A percentile compares a stretch with the other conserved stretches of the same genome.
Evolutionary conservation across 2,797 vertebrate species (phyloP).

Genomic region (Scomberomorus guttatus): DNA sequence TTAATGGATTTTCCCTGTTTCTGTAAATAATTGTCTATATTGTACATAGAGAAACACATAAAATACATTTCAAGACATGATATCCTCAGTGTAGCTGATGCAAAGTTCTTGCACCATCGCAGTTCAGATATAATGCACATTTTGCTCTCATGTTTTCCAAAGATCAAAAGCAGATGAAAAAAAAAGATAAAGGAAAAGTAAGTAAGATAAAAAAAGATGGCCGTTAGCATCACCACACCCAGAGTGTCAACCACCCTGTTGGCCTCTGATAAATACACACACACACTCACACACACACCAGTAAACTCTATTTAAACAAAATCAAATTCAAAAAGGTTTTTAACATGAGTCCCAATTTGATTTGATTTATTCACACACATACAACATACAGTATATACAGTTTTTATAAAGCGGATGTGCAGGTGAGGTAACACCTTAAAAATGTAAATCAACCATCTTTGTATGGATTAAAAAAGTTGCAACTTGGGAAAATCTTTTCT

Average conservation of each 20-base stretch:
- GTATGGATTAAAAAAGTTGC: too few species aligned
- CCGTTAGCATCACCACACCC: constrained; percentile 33
- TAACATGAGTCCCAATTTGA: too few species aligned
- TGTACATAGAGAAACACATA: not conserved
- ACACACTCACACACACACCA: too few species aligned
- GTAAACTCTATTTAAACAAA: not conserved
- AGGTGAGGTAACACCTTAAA: too few species aligned
- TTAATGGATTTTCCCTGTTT: too few species aligned
- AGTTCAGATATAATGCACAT: not conserved
- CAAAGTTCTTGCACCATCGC: not conserved
- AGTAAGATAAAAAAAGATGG: not conserved
- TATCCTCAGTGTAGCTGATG: not conserved
- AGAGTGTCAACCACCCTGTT: not conserved
- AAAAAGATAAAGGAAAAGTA: not conserved
- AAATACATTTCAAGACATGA: too few species aligned
- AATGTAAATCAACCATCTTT: too few species aligned
- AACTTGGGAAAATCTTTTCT: too few species aligned
- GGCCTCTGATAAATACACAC: constrained; percentile 2
- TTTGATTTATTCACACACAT: too few species aligned
- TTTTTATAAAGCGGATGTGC: too few species aligned
- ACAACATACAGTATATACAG: too few species aligned
- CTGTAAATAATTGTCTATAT: too few species aligned
- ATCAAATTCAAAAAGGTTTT: not conserved
- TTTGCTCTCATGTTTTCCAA: not conserved
- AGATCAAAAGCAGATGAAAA: not conserved